These are phyloP conservation scores for Plagiodera versicolora DNA, from an alignment of 2,888 invertebrate genomes.

Conservation along the genomic window DNA sequence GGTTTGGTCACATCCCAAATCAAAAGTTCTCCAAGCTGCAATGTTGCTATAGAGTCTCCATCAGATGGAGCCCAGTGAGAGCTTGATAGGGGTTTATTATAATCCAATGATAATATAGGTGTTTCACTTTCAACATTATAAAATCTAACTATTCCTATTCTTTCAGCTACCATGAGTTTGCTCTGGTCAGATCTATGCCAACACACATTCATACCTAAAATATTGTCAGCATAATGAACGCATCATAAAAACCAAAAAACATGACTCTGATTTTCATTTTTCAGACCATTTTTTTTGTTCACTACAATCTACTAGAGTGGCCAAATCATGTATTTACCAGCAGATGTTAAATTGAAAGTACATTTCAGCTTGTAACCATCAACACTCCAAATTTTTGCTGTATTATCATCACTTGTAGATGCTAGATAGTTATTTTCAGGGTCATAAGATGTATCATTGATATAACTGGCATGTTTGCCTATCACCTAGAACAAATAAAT, in stretches of 20 bases:
- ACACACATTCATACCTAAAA: constrained; percentile 60
- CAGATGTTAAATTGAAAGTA: constrained; percentile 66
- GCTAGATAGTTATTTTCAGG: constrained; percentile 69
- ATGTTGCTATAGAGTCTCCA: constrained; percentile 63
- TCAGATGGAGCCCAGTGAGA: constrained; percentile 73
- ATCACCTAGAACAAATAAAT: constrained; percentile 53
- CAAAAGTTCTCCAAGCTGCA: constrained; percentile 67
- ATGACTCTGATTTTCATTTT: no score
- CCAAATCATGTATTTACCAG: constrained; percentile 52
- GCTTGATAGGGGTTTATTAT: constrained; percentile 64
- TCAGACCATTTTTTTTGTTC: no score
- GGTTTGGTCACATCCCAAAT: constrained; percentile 70
- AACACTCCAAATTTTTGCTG: constrained; percentile 69
- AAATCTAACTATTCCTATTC: constrained; percentile 71
- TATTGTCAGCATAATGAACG: not conserved
- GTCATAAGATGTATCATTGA: constrained; percentile 72
- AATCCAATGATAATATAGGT: constrained; percentile 67
- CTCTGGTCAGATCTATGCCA: constrained; percentile 72
- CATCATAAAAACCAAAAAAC: not conserved
- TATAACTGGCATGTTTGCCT: constrained; percentile 67
- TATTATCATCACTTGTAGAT: constrained; percentile 77
- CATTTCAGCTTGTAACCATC: constrained; percentile 58
- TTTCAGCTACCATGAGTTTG: constrained; percentile 75
- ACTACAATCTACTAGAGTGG: no score
- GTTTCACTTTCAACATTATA: constrained; percentile 70